These are phyloP conservation scores for Trachelus iudaicus DNA, from an alignment of 2,888 invertebrate genomes.

Conservation along the genomic window DNA sequence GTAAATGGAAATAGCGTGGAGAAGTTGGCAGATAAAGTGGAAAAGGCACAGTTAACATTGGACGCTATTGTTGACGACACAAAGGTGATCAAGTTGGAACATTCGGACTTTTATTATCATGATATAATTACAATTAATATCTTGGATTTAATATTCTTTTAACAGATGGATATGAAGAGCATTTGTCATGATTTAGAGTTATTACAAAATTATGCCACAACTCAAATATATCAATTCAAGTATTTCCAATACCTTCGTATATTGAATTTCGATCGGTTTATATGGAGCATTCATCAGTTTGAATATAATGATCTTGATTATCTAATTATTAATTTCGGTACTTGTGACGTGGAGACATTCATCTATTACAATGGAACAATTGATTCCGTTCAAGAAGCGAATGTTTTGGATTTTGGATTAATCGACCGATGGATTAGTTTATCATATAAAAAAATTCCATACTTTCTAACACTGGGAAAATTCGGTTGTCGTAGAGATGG, in stretches of 20 bases:
- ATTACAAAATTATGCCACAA: slow-evolving; percentile 41
- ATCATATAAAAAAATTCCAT: slow-evolving; percentile 50
- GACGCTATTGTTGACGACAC: slow-evolving; percentile 11
- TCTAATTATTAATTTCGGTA: slow-evolving; percentile 61
- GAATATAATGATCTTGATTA: slow-evolving; percentile 54
- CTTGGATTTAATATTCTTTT: not conserved
- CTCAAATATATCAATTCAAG: slow-evolving; percentile 66
- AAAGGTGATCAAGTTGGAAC: slow-evolving; percentile 19
- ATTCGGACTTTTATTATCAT: not conserved
- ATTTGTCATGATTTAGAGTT: slow-evolving; percentile 32
- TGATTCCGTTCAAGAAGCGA: slow-evolving; percentile 45
- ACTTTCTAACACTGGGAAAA: slow-evolving; percentile 58
- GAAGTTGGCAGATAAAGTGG: slow-evolving; percentile 47
- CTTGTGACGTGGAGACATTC: slow-evolving; percentile 66
- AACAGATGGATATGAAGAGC: slow-evolving; percentile 30
- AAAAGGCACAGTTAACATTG: slow-evolving; percentile 23
- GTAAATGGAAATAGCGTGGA: slow-evolving; percentile 58
- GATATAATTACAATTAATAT: not conserved
- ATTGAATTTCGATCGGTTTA: slow-evolving; percentile 45
- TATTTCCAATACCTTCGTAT: slow-evolving; percentile 66
- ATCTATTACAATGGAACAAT: slow-evolving; percentile 56
- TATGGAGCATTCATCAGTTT: slow-evolving; percentile 56
- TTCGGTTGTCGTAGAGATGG: slow-evolving; percentile 50
- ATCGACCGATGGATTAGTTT: slow-evolving; percentile 66
- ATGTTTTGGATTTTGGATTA: slow-evolving; percentile 64